Base-by-base conservation (phyloP, 2,797 vertebrate genomes). In the Benthosema pterotum region DNA sequence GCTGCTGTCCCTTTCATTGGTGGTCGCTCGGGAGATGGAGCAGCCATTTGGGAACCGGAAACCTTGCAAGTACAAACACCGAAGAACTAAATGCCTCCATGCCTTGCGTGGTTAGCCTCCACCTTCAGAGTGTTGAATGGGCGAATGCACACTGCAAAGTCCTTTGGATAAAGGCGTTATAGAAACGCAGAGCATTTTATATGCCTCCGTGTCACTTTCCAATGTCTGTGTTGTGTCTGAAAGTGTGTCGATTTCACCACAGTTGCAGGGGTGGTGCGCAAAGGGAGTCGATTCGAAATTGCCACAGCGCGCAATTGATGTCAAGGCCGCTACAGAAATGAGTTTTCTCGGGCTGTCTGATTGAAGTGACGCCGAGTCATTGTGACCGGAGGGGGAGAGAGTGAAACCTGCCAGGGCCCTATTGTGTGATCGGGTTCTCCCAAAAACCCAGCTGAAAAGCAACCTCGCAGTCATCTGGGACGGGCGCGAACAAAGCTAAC, bases 241-340 rank as follows among this genome's bases (percentile, higher is more conserved):
- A 87, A 83, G 56, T 4, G 63, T 74, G 67, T 63, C 70, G 74
- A 76, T 86, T 85, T 85, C 62, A 71, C 68, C 68, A 58, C 54
- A 62, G 69, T 70, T 63, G 63, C 74, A 73, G 59, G 49, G 32
- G 74, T 76, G 74, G 65, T 75, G 71, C 71, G 79, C 72, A 71
- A 74, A 63, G 32, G 77, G 80, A 77, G 86, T 85, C 75, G 72
- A 91, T 90, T 86, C 77, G 74, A 83, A 86, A 87, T 87, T 77
- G 82, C 83, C 69, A 76, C 72, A 52, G 80, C 85, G 78, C 75
- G 79, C 88, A 86, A 87, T 83, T 87, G 86, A 89, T 90, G 90
- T 91, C 89, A 83, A 83, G 75, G 78, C 82, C 72, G 75, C 76
- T 88, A n/a, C 84, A 84, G 82, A 89, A 89, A 92, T 89, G 70